phyloP scores from a whole-genome alignment of 2,888 invertebrate species.

The Standfussiana lucernea region DNA sequence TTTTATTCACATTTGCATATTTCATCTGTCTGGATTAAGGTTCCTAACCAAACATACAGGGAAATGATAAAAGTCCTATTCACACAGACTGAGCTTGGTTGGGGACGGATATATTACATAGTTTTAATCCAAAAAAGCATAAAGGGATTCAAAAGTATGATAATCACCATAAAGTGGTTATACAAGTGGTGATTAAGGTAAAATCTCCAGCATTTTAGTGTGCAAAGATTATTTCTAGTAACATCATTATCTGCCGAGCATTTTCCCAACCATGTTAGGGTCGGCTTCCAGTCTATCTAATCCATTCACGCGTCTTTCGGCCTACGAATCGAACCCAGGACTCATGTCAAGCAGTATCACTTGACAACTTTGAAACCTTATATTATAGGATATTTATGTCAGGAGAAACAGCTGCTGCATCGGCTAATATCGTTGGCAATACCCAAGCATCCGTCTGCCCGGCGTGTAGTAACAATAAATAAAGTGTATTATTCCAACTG shows the following conservation, averaged over 20 bases:
- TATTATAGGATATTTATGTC: not conserved
- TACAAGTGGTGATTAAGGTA: too few species aligned
- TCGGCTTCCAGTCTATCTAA: not conserved
- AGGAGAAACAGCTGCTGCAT: not conserved
- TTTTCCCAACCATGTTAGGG: not conserved
- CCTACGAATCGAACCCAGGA: too few species aligned
- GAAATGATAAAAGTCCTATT: slow-evolving; percentile 23
- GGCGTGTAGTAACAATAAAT: too few species aligned
- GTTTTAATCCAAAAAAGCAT: not conserved
- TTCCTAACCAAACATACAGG: slow-evolving; percentile 13
- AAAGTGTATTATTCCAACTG: not conserved
- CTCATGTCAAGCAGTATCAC: too few species aligned
- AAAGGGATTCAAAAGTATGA: not conserved
- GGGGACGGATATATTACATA: not conserved
- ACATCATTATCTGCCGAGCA: not conserved
- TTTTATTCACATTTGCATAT: not conserved
- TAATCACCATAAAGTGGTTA: not conserved
- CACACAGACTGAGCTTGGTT: slow-evolving; percentile 14
- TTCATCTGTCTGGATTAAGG: slow-evolving; percentile 31
- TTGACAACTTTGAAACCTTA: too few species aligned
- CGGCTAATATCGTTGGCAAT: not conserved
- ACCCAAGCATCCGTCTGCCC: not conserved
- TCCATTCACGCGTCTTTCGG: too few species aligned
- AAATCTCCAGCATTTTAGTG: too few species aligned
- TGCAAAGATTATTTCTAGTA: not conserved